These are phyloP conservation scores for Actinia equina DNA, from an alignment of 64 coral and sea anemone genomes.

Conservation along the genomic window DNA sequence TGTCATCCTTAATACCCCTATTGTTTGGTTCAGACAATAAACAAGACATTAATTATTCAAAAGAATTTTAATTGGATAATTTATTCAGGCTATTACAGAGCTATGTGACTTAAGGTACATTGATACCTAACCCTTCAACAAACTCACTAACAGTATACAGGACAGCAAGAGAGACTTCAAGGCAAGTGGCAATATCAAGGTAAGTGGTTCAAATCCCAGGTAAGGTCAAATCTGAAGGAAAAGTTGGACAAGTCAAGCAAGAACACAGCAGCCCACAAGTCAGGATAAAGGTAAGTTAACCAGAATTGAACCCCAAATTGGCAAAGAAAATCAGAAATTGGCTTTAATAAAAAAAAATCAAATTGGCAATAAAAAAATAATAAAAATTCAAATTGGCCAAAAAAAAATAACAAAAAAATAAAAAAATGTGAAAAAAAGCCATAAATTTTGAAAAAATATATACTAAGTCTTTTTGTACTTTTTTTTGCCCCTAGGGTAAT, in stretches of 20 bases:
- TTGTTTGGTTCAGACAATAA: neutral
- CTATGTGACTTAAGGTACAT: neutral
- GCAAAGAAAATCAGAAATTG: neutral
- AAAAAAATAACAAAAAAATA: neutral
- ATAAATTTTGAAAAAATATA: neutral
- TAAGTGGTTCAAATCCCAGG: no score
- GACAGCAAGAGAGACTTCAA: neutral
- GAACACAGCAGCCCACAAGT: neutral
- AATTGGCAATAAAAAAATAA: neutral
- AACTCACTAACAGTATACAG: neutral
- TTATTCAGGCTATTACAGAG: neutral
- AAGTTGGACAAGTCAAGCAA: neutral
- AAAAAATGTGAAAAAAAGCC: no score
- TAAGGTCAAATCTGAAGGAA: neutral
- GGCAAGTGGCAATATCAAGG: no score
- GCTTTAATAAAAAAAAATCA: neutral
- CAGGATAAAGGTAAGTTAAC: neutral
- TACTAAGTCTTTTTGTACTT: neutral
- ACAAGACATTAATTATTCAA: neutral
- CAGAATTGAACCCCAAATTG: neutral
- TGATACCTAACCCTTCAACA: neutral
- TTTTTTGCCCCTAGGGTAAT: neutral
- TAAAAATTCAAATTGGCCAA: neutral
- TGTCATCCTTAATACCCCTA: neutral
- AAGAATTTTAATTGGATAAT: neutral